Percentiles rank a stretch among this genome's conserved stretches.
These are phyloP conservation scores for Lordiphosa clarofinis DNA, from an alignment of 1,140 invertebrate genomes.

Conservation along the genomic window DNA sequence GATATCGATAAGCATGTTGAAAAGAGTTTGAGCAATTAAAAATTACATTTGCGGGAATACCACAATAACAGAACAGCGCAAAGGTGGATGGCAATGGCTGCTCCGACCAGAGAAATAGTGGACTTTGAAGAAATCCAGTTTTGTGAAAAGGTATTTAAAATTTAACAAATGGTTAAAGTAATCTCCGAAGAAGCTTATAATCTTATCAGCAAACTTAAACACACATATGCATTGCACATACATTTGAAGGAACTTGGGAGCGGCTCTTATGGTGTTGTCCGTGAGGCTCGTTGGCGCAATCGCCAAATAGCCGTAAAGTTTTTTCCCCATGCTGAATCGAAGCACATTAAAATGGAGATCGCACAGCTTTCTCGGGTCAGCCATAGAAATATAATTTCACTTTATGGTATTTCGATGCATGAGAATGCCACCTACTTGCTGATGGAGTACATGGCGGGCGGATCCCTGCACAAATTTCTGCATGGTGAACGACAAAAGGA, in stretches of 20 bases:
- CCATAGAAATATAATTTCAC: conserved; percentile 95
- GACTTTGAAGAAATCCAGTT: too few relatives aligned
- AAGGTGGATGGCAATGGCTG: too few relatives aligned
- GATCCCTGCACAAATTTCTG: conserved; percentile 94
- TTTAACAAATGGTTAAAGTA: too few relatives aligned
- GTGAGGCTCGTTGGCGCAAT: background rate
- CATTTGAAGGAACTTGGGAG: background rate
- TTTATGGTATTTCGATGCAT: conserved; percentile 92
- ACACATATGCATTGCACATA: background rate
- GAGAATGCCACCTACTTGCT: conserved; percentile 89
- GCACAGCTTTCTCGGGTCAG: conserved; percentile 89
- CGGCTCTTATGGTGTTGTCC: background rate
- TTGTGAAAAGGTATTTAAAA: too few relatives aligned
- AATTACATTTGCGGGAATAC: too few relatives aligned
- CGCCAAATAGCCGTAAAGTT: background rate
- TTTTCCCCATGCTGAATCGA: too few relatives aligned
- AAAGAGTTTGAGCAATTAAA: too few relatives aligned
- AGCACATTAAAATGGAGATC: background rate
- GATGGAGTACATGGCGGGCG: conserved; percentile 99
- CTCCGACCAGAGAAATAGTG: too few relatives aligned
- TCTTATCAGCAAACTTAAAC: background rate
- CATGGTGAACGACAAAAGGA: conserved; percentile 87
- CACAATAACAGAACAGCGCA: too few relatives aligned
- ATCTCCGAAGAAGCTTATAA: too few relatives aligned
- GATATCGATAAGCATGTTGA: too few relatives aligned